A percentile compares a stretch with the other conserved stretches of the same genome.
Conservation (phyloP, 2,113 vertebrate genomes). For the Gasterosteus aculeatus region DNA sequence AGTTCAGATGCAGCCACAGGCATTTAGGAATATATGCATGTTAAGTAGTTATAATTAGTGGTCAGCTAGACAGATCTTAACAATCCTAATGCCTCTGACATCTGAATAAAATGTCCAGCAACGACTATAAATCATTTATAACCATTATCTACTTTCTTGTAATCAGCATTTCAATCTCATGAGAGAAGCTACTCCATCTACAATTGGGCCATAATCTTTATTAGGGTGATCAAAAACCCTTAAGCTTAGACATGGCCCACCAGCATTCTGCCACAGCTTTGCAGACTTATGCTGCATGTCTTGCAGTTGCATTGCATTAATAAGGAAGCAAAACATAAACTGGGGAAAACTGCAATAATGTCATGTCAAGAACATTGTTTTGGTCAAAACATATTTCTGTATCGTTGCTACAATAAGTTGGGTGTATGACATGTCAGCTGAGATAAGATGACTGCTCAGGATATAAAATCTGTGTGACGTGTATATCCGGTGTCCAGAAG, state of each 20-base stretch:
- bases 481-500: no score
- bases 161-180: slow-evolving; percentile 31
- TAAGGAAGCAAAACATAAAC: background rate
- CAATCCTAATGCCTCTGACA: background rate
- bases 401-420: no score
- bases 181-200: background rate
- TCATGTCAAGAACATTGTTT: no score
- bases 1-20: slow-evolving; percentile 3
- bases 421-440: no score
- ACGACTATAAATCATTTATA: slow-evolving; percentile 18
- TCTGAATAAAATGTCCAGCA: slow-evolving; percentile 12
- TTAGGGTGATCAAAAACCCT: background rate
- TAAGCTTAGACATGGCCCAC: background rate
- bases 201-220: slow-evolving; percentile 10
- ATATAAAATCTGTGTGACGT: no score
- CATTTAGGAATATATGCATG: background rate
- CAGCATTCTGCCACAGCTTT: background rate
- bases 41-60: slow-evolving; percentile 8
- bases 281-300: background rate
- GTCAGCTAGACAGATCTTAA: slow-evolving; percentile 6
- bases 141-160: slow-evolving; percentile 15
- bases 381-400: no score
- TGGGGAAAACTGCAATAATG: no score
- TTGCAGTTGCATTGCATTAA: background rate
- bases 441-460: no score